Conservation (phyloP, 2,797 vertebrate genomes). For the Peromyscus melanophrys region DNA sequence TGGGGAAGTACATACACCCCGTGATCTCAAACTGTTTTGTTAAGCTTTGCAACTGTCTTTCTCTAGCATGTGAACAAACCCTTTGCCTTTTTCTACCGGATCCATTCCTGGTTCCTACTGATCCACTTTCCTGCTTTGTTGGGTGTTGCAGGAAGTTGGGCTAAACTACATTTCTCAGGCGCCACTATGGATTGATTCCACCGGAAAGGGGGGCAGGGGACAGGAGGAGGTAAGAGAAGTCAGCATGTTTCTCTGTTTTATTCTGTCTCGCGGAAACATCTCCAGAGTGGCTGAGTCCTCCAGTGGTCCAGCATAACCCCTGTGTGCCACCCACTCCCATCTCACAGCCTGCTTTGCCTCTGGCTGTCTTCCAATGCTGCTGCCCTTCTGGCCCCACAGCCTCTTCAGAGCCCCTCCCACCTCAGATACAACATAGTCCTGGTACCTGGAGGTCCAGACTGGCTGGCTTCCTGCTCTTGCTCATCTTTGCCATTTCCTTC, state of each 20-base stretch:
- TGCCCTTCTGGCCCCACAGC: background rate
- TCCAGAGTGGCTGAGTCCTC: background rate
- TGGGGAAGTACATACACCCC: background rate
- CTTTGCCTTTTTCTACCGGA: background rate
- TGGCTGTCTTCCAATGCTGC: background rate
- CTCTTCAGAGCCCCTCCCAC: background rate
- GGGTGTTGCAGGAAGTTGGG: background rate
- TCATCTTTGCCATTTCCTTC: background rate
- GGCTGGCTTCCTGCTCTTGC: background rate
- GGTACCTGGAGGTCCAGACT: background rate
- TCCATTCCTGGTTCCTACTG: background rate
- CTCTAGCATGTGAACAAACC: background rate
- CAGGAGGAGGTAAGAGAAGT: background rate
- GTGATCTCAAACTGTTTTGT: background rate
- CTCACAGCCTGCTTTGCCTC: background rate
- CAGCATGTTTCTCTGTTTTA: background rate
- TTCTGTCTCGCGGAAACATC: background rate
- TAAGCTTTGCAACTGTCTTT: background rate
- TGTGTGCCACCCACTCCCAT: background rate
- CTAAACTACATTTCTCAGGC: background rate
- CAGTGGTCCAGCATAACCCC: background rate
- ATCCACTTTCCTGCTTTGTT: background rate
- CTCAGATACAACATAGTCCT: rapidly evolving
- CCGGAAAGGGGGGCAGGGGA: background rate
- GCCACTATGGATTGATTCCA: background rate